These are phyloP conservation scores for Mystacides longicornis DNA, from an alignment of 2,888 invertebrate species.

Conservation along the genomic window DNA sequence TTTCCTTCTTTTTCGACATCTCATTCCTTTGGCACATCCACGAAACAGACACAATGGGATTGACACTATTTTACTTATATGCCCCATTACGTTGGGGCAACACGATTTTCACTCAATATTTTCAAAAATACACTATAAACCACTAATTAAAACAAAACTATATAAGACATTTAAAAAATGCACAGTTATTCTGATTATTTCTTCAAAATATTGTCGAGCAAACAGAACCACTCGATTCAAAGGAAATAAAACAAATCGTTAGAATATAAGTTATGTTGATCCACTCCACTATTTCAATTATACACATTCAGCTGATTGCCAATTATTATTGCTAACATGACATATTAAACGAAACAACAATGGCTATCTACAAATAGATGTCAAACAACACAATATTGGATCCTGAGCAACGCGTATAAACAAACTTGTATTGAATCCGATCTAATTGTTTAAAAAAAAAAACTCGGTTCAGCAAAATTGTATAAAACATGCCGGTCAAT, in stretches of 20 bases:
- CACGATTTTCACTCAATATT: conserved; percentile 4
- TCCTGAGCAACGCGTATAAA: neutral
- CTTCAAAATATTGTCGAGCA: too few species aligned
- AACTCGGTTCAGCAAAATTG: neutral
- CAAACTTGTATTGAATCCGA: too few species aligned
- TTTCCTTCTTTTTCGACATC: conserved; percentile 17
- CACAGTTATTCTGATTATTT: too few species aligned
- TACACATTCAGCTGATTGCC: neutral
- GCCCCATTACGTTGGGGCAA: conserved; percentile 16
- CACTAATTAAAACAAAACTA: too few species aligned
- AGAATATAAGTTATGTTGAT: neutral
- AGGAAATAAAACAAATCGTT: too few species aligned
- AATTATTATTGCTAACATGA: neutral
- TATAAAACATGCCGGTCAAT: neutral
- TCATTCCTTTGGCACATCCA: conserved; percentile 15
- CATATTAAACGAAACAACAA: neutral
- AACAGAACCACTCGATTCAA: too few species aligned
- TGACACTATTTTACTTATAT: conserved; percentile 16
- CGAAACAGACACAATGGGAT: conserved; percentile 18
- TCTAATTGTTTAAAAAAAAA: neutral
- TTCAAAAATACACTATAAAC: neutral
- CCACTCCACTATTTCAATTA: neutral
- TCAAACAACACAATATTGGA: neutral
- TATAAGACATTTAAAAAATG: too few species aligned
- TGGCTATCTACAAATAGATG: neutral